phyloP scores from a whole-genome alignment of 2,113 vertebrate genomes.

The Ophthalmolycus amberensis region DNA sequence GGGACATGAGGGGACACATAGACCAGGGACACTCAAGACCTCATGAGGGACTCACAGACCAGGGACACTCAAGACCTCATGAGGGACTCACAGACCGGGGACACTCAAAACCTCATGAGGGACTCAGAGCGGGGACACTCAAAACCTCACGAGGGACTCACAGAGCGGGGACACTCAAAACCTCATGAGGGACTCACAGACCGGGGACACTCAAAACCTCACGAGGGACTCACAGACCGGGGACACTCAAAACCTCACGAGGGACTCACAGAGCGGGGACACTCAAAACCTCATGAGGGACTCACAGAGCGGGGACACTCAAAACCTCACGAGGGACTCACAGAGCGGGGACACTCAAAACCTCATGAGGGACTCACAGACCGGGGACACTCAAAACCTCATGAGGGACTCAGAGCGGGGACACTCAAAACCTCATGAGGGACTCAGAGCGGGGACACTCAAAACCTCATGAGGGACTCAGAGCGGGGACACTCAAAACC shows the following conservation, averaged over 20 bases:
- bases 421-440: neutral
- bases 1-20: constrained; percentile 50
- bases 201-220: neutral
- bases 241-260: neutral
- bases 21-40: neutral
- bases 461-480: no score
- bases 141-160: no score
- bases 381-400: no score
- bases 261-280: neutral
- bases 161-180: neutral
- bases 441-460: neutral
- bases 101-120: neutral
- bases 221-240: neutral
- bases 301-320: neutral
- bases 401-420: no score
- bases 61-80: neutral
- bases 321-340: no score
- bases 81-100: neutral
- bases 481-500: neutral
- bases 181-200: neutral
- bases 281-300: no score
- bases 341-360: no score
- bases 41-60: neutral
- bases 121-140: no score
- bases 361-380: no score